A percentile compares a stretch with the other conserved stretches of the same genome.
Evolutionary conservation across 2,888 invertebrate species (phyloP).

Genomic region (Hanleya hanleyi): DNA sequence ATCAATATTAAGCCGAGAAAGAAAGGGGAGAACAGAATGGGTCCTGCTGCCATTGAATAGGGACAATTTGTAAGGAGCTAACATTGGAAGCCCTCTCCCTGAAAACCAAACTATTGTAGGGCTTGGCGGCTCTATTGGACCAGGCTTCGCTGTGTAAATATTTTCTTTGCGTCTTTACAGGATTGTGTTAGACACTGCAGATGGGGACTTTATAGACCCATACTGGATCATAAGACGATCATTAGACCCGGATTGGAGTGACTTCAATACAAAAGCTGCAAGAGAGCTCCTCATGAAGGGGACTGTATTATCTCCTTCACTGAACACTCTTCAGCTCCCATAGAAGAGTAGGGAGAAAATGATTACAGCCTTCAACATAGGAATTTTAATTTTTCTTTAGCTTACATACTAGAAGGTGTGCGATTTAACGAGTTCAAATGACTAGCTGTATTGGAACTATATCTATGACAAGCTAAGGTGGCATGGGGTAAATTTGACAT

Average conservation of each 20-base stretch:
- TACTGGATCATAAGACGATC: background rate
- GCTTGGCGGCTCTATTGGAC: background rate
- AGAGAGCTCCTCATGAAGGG: too few species aligned
- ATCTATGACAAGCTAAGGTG: too few species aligned
- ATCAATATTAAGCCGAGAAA: background rate
- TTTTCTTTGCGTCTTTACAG: slow-evolving; percentile 3
- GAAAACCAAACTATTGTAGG: background rate
- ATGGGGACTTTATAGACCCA: background rate
- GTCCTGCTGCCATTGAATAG: background rate
- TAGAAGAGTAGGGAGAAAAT: too few species aligned
- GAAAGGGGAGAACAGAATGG: background rate
- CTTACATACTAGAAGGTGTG: too few species aligned
- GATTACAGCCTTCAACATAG: too few species aligned
- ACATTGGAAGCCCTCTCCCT: background rate
- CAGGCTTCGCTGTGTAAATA: slow-evolving; percentile 3
- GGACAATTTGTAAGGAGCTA: background rate
- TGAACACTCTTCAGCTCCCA: too few species aligned
- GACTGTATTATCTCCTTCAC: too few species aligned
- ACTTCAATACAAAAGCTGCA: too few species aligned
- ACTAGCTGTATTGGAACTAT: too few species aligned
- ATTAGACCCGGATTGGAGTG: background rate
- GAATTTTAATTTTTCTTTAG: too few species aligned
- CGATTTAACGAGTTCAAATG: too few species aligned
- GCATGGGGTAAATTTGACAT: too few species aligned
- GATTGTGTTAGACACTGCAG: background rate